Base-by-base conservation (phyloP, 1,140 invertebrate species). In the Cotesia typhae region DNA sequence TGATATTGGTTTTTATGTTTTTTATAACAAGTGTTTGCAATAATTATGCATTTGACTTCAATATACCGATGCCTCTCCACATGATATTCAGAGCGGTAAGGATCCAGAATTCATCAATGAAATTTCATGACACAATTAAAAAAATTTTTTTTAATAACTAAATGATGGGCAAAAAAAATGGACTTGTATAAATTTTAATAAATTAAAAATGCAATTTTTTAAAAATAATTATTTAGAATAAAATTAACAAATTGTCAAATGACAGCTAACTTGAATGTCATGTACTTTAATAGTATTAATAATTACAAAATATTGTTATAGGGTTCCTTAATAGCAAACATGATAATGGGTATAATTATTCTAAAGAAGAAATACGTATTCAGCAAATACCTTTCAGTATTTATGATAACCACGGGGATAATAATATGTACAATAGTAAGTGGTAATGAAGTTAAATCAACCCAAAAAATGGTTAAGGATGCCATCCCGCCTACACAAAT, bases 71-170 rank as follows among this genome's bases (percentile, higher is more conserved):
- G 92, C 97, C 98, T 7, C 87, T 99, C 4, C 98, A 99, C 83
- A 98, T 99, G 93, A 99, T 99, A 83, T 99, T 99, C 83, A 90
- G 97, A 89, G 93, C 98, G 51, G 95, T 96, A 88, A 91, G 92
- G 91, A 60, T 52, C 37, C 52, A 12, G 64, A 68, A 67, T 47
- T 28, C 9, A 57, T 36, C 10, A 14, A 20, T 4, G 38, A 37
- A 4, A 14, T 61, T 63, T 12, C 4, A 61, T 17, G 17, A 17
- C 17, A 14, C 14, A 14, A 14, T 14, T 14, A 14, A 14, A 14
- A 14, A 14, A 14, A 14, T 14, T 14, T 14, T 17, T 17, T 17
- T 1, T 17, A 17, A 17, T 1, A 17, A 17, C 0, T 17, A 17
- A 17, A 1, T 17, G 0, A 17, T 17, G 17, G 17, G 0, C 0